These are phyloP conservation scores for Chinchilla lanigera DNA, from an alignment of 2,113 vertebrate genomes.

Conservation along the genomic window DNA sequence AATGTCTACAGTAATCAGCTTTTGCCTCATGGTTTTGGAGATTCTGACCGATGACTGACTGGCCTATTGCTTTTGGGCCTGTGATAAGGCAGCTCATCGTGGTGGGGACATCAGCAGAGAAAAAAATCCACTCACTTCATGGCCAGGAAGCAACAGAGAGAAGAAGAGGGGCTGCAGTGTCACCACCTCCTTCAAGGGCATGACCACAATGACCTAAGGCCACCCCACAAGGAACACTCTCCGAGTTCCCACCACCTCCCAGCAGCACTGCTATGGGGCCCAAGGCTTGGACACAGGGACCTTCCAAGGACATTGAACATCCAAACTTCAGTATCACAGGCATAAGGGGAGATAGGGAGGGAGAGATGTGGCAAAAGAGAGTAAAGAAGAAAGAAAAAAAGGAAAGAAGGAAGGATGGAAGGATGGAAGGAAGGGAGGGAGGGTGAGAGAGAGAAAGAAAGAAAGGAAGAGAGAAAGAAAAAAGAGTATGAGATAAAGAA, in stretches of 20 bases:
- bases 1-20: not conserved
- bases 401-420: not conserved
- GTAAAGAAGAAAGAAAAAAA: not conserved
- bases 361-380: not conserved
- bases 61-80: not conserved
- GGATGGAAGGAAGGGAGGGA: accelerated
- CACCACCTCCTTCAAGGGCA: not conserved
- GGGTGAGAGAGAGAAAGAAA: accelerated
- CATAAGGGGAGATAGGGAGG: not conserved
- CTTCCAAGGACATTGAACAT: not conserved
- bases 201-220: not conserved
- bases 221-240: not conserved
- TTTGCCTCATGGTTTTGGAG: not conserved
- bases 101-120: not conserved
- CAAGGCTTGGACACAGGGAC: not conserved
- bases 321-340: not conserved
- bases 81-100: not conserved
- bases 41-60: not conserved
- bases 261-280: too few species aligned
- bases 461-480: not conserved
- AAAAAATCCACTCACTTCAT: not conserved
- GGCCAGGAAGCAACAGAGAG: not conserved
- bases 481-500: not conserved
- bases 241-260: not conserved
- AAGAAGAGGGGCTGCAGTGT: not conserved